Evolutionary conservation across 2,797 vertebrate genomes (phyloP), one percentile per base, ranked within the genome.

Genomic region (Siniperca scherzeri): DNA sequence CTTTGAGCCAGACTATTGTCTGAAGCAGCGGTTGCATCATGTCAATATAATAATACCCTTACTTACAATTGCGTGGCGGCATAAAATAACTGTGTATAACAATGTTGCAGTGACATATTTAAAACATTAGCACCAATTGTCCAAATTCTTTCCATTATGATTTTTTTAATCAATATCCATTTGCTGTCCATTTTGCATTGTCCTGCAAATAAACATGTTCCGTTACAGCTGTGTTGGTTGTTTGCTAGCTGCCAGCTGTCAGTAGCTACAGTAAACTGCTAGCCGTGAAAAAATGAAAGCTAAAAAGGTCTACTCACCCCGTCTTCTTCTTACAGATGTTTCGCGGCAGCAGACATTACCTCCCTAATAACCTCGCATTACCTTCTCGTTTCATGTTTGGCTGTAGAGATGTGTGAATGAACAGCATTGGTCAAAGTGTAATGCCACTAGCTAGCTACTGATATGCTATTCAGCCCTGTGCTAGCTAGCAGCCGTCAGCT

Each of bases 1-100:
- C 68, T 75, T 2, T 70, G 82, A 74, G 2, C 27, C 80, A 82
- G 84, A 84, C 90, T 78, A 84, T 78, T 82, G 80, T 83, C 86
- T 92, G 86, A 68, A 87, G 4, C 74, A 9, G 21, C 38, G 53
- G 11, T 42, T 27, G 42, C 36, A 9, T 36, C 50, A 13, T 19
- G 19, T 21, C 70, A 69, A 21, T 16, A 27, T 9, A 55, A 21
- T 16, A 17, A 38, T 8, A 46, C 22, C 53, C 33, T 52, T 3
- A 42, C 36, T 5, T 7, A 21, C 52, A 40, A 22, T 4, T 40
- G 30, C 17, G 13, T 42, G 64, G 42, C 21, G 14, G n/a, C 21
- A 48, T 5, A 11, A 5, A 68, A 0, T 1, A 61, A 8, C n/a
- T 16, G 16, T 33, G 38, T 57, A 10, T 30, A 52, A 22, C 25